Percentiles rank a stretch among this genome's conserved stretches.
Evolutionary conservation across 2,797 vertebrate species (phyloP).

Genomic region (Melanotaenia nigrans): DNA sequence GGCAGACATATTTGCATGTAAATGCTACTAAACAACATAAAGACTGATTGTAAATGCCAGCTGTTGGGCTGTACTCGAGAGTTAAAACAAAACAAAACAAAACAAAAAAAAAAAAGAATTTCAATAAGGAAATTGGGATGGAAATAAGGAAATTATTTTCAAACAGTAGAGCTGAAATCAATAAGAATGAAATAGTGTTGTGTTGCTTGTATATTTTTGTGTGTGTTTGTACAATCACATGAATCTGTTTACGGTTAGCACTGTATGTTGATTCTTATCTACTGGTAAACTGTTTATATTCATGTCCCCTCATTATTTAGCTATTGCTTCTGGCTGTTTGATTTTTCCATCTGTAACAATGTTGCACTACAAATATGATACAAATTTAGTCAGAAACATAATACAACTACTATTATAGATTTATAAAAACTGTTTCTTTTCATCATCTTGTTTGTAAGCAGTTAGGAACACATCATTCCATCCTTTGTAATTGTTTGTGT

Average conservation of each 20-base stretch:
- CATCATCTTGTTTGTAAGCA: conserved; percentile 49
- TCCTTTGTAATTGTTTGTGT: conserved; percentile 49
- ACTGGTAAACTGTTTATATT: conserved; percentile 57
- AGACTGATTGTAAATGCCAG: conserved; percentile 82
- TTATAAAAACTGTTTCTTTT: conserved; percentile 28
- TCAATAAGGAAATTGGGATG: conserved; percentile 77
- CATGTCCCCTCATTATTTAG: conserved; percentile 41
- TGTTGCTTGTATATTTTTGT: conserved; percentile 64
- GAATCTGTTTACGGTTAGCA: conserved; percentile 67
- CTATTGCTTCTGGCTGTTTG: conserved; percentile 36
- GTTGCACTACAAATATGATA: conserved; percentile 21
- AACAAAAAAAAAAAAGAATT: conserved; percentile 74
- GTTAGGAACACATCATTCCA: conserved; percentile 46
- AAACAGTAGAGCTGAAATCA: conserved; percentile 79
- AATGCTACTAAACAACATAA: conserved; percentile 83
- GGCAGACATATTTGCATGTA: conserved; percentile 85
- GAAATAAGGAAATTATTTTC: conserved; percentile 80
- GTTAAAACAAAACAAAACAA: conserved; percentile 63
- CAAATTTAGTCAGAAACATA: conserved; percentile 22
- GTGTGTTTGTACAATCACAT: conserved; percentile 65
- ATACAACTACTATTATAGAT: conserved; percentile 18
- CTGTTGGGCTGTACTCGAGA: conserved; percentile 70
- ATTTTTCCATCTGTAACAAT: conserved; percentile 20
- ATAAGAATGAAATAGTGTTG: conserved; percentile 67
- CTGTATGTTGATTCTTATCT: conserved; percentile 58